These are phyloP conservation scores for Choristoneura rosaceana DNA, from an alignment of 2,888 invertebrate genomes.

Conservation along the genomic window DNA sequence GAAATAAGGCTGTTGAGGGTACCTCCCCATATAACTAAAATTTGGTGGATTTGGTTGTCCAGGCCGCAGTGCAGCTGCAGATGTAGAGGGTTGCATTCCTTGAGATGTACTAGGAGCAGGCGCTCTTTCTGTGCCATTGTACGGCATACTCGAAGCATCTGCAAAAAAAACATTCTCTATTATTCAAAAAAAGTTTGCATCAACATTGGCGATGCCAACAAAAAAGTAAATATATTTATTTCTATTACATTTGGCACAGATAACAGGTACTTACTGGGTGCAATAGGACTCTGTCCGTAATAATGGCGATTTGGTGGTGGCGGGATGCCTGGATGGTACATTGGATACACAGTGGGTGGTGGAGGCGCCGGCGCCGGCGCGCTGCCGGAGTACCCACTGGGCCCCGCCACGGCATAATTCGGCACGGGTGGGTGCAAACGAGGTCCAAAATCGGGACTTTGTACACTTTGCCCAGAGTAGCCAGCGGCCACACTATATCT, in stretches of 20 bases:
- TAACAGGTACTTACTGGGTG: constrained; percentile 46
- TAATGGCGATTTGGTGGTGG: constrained; percentile 49
- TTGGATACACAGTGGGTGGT: constrained; percentile 41
- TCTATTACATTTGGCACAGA: not conserved
- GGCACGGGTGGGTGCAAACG: constrained; percentile 2
- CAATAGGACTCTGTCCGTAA: constrained; percentile 43
- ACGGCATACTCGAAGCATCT: constrained; percentile 21
- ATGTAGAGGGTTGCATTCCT: constrained; percentile 32
- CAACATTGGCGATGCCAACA: too few species aligned
- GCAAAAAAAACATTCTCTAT: not conserved
- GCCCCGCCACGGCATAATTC: constrained; percentile 26
- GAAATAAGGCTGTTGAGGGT: constrained; percentile 50
- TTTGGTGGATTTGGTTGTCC: constrained; percentile 35
- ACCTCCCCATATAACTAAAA: constrained; percentile 47
- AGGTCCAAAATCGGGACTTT: constrained; percentile 16
- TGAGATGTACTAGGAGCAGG: constrained; percentile 27
- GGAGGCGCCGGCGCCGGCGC: constrained; percentile 35
- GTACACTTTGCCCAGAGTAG: constrained; percentile 13
- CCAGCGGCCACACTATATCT: constrained; percentile 16
- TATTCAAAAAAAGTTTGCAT: too few species aligned
- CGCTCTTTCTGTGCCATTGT: constrained; percentile 27
- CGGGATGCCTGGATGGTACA: constrained; percentile 47
- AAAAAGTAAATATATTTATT: too few species aligned
- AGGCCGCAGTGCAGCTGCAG: constrained; percentile 25
- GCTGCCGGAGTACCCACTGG: constrained; percentile 23